A percentile compares a stretch with the other conserved stretches of the same genome.
These are phyloP conservation scores for Luperina testacea DNA, from an alignment of 2,888 invertebrate species.

Conservation along the genomic window DNA sequence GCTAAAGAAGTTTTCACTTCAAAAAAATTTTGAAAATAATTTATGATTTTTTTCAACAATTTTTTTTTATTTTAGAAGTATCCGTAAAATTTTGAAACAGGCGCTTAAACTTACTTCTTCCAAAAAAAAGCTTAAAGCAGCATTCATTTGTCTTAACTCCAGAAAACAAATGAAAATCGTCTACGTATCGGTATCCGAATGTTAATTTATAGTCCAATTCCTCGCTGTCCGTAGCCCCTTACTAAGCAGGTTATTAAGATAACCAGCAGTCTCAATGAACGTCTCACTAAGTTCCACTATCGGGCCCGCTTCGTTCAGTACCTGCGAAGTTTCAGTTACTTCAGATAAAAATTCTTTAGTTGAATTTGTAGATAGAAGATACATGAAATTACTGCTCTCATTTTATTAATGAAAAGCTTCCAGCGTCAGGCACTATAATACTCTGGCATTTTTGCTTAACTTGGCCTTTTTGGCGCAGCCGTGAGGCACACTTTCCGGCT, in stretches of 20 bases:
- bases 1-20: no score
- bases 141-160: neutral
- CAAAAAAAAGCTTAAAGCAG: neutral
- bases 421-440: neutral
- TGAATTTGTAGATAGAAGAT: neutral
- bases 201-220: constrained; percentile 17
- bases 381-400: neutral
- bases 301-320: constrained; percentile 23
- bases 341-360: constrained; percentile 1
- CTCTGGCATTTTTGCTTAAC: no score
- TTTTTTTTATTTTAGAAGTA: no score
- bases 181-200: neutral
- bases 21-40: no score
- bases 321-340: constrained; percentile 29
- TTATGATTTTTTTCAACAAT: no score
- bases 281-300: constrained; percentile 49
- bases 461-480: no score
- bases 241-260: constrained; percentile 62
- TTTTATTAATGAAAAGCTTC: neutral
- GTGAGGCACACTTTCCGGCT: no score
- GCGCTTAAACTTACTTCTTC: neutral
- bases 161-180: constrained; percentile 15
- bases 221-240: constrained; percentile 28
- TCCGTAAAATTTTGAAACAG: no score
- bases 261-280: constrained; percentile 51